Evolutionary conservation across 64 coral and sea anemone species (phyloP).

Genomic region (Dendrophyllia cribrosa): DNA sequence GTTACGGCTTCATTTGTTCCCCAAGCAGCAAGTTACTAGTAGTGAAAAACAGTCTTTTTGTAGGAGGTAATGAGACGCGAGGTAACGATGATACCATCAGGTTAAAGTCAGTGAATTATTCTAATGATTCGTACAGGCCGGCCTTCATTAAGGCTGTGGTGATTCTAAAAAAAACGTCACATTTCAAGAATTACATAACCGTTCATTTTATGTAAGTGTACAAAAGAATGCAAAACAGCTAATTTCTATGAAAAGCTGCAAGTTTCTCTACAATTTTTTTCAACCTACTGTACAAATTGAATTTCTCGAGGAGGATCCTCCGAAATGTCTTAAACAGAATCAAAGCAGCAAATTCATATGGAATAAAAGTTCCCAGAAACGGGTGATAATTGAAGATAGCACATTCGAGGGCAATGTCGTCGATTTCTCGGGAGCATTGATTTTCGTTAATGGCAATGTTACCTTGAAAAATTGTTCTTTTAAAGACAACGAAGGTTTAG

Average conservation of each 20-base stretch:
- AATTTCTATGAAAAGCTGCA: neutral
- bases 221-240: neutral
- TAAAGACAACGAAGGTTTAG: slow-evolving; percentile 22
- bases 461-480: slow-evolving; percentile 34
- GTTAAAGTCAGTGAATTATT: too few relatives aligned
- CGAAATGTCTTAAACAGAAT: neutral
- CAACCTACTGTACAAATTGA: neutral
- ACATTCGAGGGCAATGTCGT: neutral
- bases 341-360: neutral
- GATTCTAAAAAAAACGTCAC: slow-evolving; percentile 9
- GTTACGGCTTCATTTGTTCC: neutral
- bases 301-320: neutral
- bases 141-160: too few relatives aligned
- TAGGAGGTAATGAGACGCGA: too few relatives aligned
- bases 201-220: neutral
- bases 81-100: too few relatives aligned
- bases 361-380: neutral
- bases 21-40: too few relatives aligned
- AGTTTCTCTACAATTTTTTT: neutral
- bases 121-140: too few relatives aligned
- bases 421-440: neutral
- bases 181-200: neutral
- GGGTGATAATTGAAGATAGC: neutral
- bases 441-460: slow-evolving; percentile 18
- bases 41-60: too few relatives aligned